Evolutionary conservation across 2,113 vertebrate genomes (phyloP).

Genomic region (Dipodomys ordii): DNA sequence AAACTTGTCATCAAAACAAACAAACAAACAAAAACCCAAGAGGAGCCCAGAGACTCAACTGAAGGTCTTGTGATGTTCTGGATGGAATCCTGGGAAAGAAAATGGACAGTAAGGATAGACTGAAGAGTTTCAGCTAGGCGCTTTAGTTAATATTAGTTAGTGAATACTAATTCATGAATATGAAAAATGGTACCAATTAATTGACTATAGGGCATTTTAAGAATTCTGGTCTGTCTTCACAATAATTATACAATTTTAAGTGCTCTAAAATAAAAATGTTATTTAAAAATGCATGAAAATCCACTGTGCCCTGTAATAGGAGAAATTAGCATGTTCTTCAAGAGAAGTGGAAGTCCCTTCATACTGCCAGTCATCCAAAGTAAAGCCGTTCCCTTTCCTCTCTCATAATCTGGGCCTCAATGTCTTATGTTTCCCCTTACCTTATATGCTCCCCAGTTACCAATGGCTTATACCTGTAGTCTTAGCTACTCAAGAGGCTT

Average conservation of each 20-base stretch:
- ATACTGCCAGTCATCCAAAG: background rate
- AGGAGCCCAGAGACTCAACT: background rate
- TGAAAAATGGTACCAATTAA: too few species aligned
- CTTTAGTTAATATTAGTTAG: background rate
- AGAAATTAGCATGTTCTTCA: background rate
- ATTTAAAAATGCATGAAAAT: background rate
- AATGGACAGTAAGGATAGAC: background rate
- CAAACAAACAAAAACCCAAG: too few species aligned
- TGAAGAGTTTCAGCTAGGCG: background rate
- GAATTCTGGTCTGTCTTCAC: background rate
- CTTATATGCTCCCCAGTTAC: too few species aligned
- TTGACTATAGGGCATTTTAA: background rate
- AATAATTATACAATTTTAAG: background rate
- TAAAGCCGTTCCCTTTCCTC: background rate
- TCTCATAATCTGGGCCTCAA: background rate
- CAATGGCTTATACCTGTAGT: too few species aligned
- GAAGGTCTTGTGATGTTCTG: background rate
- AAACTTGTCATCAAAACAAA: background rate
- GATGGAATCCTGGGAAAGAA: background rate
- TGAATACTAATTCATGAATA: background rate
- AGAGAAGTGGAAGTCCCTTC: background rate
- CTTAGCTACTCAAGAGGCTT: too few species aligned
- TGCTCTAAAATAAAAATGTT: slow-evolving; percentile 4
- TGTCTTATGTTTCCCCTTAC: too few species aligned
- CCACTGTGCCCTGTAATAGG: background rate